Evolutionary conservation across 2,888 invertebrate genomes (phyloP).

Genomic region (Stegophylla sp.): DNA sequence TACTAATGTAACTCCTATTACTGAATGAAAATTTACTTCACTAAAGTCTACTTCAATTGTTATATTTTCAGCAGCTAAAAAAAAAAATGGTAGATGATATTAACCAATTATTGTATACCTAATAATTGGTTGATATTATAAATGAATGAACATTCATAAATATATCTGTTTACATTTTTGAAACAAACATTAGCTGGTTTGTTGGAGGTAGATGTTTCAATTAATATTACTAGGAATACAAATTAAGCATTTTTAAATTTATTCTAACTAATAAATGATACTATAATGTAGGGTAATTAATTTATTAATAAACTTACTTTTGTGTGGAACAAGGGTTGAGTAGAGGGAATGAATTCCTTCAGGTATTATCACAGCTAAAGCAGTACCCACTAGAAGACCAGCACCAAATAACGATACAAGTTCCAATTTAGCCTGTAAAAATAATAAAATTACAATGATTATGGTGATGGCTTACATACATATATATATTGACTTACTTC

Average conservation of each 20-base stretch:
- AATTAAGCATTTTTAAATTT: background rate
- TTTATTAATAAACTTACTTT: slow-evolving; percentile 38
- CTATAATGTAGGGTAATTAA: slow-evolving; percentile 1
- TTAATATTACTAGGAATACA: too few species aligned
- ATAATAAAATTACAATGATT: slow-evolving; percentile 60
- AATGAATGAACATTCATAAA: too few species aligned
- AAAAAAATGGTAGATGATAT: background rate
- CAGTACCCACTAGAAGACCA: slow-evolving; percentile 95
- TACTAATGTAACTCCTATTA: slow-evolving; percentile 91
- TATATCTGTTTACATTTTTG: too few species aligned
- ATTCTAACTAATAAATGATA: too few species aligned
- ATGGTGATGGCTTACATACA: slow-evolving; percentile 34
- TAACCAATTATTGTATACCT: too few species aligned
- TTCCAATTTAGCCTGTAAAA: slow-evolving; percentile 85
- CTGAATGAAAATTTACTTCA: slow-evolving; percentile 73
- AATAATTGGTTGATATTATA: too few species aligned
- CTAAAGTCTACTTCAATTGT: slow-evolving; percentile 45
- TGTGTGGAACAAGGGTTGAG: slow-evolving; percentile 61
- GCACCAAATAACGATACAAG: slow-evolving; percentile 95
- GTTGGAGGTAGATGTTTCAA: background rate
- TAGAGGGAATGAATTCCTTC: slow-evolving; percentile 91
- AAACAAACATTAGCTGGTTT: background rate
- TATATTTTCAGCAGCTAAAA: slow-evolving; percentile 43
- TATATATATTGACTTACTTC: slow-evolving; percentile 75
- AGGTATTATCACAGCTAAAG: slow-evolving; percentile 96